Base-by-base conservation (phyloP, 2,888 invertebrate genomes). In the Campoletis raptor region DNA sequence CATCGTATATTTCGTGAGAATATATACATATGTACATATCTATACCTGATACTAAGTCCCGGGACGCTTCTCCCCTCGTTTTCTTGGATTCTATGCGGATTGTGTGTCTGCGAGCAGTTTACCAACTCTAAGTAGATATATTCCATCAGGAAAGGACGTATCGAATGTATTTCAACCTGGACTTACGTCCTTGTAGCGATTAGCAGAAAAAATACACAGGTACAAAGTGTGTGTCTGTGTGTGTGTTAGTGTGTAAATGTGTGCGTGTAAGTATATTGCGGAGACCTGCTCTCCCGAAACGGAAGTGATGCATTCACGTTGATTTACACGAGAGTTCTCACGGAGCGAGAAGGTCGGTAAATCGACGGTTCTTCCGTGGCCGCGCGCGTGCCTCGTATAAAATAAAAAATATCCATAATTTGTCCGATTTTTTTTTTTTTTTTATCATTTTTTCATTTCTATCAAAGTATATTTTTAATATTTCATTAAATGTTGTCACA, bases 251-350 rank as follows among this genome's bases (percentile, higher is more conserved):
- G n/a, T 30, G 30, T 30, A 30, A 30, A 36, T 52, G 79, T 80
- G 42, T 67, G 40, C 73, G 74, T 76, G 83, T 77, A 72, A 87
- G 80, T 87, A 78, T 85, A 87, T 83, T 78, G 85, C 76, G 83
- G 77, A 85, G 76, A 85, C 57, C 81, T 81, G 74, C 85, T 84
- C 85, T 84, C 57, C 81, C 69, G 66, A 81, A 85, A 64, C 87
- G 88, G 88, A 88, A 88, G 88, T 86, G 88, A 88, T 88, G 85
- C 84, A 88, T 88, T 86, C 88, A 86, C 84, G 87, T 86, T 88
- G 87, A 88, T 87, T 88, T 87, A 88, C 87, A 83, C 84, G 84
- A 85, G 80, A 85, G 88, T 80, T 78, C 73, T 81, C 83, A 57
- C 83, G 83, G 67, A 78, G 73, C 81, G 57, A 45, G 86, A 74